Evolutionary conservation across 2,888 invertebrate genomes (phyloP).

Genomic region (Lasioglossum oenotherae): DNA sequence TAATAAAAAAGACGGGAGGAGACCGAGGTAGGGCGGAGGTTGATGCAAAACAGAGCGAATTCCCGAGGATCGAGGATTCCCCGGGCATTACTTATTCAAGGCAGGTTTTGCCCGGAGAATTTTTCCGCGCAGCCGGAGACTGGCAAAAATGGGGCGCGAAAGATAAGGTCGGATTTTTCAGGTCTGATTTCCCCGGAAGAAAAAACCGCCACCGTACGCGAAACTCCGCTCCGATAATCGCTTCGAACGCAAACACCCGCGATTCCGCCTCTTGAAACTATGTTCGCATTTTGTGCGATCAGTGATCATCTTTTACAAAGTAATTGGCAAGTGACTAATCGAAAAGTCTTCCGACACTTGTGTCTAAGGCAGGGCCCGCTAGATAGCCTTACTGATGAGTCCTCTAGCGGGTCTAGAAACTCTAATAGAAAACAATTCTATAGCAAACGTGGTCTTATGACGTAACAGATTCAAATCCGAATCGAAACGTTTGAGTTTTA

Average conservation of each 20-base stretch:
- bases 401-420: no score
- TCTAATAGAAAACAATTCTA: no score
- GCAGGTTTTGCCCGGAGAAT: slow-evolving; percentile 37
- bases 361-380: no score
- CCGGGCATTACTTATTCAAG: slow-evolving; percentile 53
- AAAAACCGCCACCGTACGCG: neutral
- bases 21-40: neutral
- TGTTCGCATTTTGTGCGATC: no score
- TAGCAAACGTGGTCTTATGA: no score
- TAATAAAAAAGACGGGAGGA: neutral
- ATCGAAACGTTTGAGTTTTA: no score
- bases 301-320: no score
- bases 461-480: no score
- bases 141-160: slow-evolving; percentile 45
- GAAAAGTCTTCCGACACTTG: no score
- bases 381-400: no score
- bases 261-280: neutral
- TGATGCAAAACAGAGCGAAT: slow-evolving; percentile 36
- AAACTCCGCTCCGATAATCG: neutral
- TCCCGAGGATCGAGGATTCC: slow-evolving; percentile 11
- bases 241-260: neutral
- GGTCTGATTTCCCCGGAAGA: slow-evolving; percentile 22
- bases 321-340: no score
- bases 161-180: slow-evolving; percentile 45
- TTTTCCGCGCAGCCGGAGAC: slow-evolving; percentile 16